Evolutionary conservation across 2,888 invertebrate species (phyloP), one percentile per base, ranked within the genome.

Genomic region (Microctonus aethiopoides): DNA sequence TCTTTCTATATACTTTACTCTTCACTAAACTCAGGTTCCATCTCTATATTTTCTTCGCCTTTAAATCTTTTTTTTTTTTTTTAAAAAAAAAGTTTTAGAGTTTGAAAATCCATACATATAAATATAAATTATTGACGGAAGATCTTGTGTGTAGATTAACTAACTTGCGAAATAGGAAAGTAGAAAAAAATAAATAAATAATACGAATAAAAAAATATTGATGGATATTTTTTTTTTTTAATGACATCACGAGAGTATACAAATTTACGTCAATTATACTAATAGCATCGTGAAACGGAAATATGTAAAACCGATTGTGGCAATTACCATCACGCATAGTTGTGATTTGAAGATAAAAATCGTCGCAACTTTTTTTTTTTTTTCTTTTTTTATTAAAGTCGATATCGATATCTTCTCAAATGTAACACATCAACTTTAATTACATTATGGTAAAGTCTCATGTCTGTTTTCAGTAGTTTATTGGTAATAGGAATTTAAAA

Each of bases 241-340:
- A 54, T 63, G 51, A 51, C 36, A 16, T 56, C 36, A 65, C 36
- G 64, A 24, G 5, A 51, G n/a, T n/a, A n/a, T n/a, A 32, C 32
- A 56, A 56, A 51, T 65, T 54, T 52, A 36, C 46, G 56, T 61
- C 62, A 62, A 62, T 66, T 66, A 41, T 24, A 32, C 56, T 70
- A 66, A 66, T 66, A 62, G 56, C 41, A 56, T 56, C 34, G 51
- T 61, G 16, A 6, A 24, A 32, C 52, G 36, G 20, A 60, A 16
- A 59, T 29, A 39, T 29, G 9, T 32, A 26, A 46, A 59, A 65
- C 69, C 60, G 65, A 65, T 69, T 65, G 51, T 22, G 9, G 51
- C 56, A 64, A 69, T 63, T 59, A 34, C 64, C 51, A 51, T 69
- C 41, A 32, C 52, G 41, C 51, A n/a, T n/a, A n/a, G n/a, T n/a